Evolutionary conservation across 2,797 vertebrate species (phyloP).

Genomic region (Pampus argenteus): DNA sequence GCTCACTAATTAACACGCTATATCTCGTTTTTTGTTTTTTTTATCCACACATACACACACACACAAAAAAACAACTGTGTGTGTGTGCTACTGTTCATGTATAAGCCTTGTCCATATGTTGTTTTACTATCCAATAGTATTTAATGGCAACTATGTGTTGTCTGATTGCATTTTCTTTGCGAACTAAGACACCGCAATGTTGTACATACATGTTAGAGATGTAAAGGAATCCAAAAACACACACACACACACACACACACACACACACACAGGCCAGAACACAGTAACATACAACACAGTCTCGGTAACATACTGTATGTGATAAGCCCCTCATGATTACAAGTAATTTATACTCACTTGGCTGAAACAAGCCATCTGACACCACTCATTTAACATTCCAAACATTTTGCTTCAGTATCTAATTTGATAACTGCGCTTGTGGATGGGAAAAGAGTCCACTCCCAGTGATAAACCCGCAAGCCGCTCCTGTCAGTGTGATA

Average conservation of each 20-base stretch:
- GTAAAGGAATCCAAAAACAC: slow-evolving; percentile 17
- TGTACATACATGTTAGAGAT: slow-evolving; percentile 22
- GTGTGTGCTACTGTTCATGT: slow-evolving; percentile 1
- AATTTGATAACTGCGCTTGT: slow-evolving; percentile 67
- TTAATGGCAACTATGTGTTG: background rate
- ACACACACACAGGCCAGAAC: slow-evolving; percentile 10
- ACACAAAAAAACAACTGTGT: background rate
- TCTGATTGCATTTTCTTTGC: background rate
- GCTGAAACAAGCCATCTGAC: slow-evolving; percentile 51
- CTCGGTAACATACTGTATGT: slow-evolving; percentile 20
- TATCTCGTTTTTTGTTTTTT: background rate
- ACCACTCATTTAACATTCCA: slow-evolving; percentile 60
- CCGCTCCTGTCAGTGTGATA: slow-evolving; percentile 74
- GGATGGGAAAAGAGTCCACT: slow-evolving; percentile 63
- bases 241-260: background rate
- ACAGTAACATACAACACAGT: too few species aligned
- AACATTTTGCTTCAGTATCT: slow-evolving; percentile 60
- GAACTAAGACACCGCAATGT: slow-evolving; percentile 23
- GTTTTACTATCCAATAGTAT: background rate
- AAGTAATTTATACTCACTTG: slow-evolving; percentile 34
- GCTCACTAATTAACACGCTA: background rate
- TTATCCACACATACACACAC: too few species aligned
- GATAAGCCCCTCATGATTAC: slow-evolving; percentile 36
- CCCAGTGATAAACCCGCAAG: slow-evolving; percentile 75
- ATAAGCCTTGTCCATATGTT: background rate